phyloP scores from a whole-genome alignment of 2,888 invertebrate genomes.

The Drosophila nr. fundita region DNA sequence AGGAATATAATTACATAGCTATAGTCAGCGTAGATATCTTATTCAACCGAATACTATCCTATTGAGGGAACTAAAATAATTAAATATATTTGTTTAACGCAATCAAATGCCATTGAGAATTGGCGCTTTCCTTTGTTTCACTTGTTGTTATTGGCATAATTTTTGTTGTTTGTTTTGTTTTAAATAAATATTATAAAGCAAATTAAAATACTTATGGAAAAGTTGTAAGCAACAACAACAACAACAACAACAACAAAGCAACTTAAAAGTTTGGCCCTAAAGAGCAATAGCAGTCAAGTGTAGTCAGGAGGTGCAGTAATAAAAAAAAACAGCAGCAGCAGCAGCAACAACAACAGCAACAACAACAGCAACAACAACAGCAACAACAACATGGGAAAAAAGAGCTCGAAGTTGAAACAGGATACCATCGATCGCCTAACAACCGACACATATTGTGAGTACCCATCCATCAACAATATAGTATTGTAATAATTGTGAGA shows the following conservation, averaged over 20 bases:
- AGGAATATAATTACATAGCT: neutral
- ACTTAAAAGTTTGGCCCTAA: slow-evolving; percentile 63
- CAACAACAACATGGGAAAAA: slow-evolving; percentile 93
- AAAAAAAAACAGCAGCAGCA: neutral
- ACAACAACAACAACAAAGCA: slow-evolving; percentile 30
- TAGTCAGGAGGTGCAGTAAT: slow-evolving; percentile 27
- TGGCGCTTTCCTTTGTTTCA: slow-evolving; percentile 13
- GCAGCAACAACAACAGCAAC: slow-evolving; percentile 22
- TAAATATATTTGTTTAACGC: neutral
- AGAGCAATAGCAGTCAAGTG: slow-evolving; percentile 66
- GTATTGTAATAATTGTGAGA: neutral
- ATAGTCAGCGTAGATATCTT: too few species aligned
- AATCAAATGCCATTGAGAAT: slow-evolving; percentile 35
- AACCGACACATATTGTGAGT: slow-evolving; percentile 97
- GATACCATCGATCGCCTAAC: slow-evolving; percentile 97
- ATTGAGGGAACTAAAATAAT: neutral
- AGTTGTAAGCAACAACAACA: slow-evolving; percentile 39
- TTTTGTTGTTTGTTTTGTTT: slow-evolving; percentile 11
- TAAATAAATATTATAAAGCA: slow-evolving; percentile 59
- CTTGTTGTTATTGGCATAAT: slow-evolving; percentile 19
- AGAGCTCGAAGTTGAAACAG: slow-evolving; percentile 97
- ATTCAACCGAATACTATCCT: neutral
- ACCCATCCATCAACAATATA: slow-evolving; percentile 31
- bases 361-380: slow-evolving; percentile 25
- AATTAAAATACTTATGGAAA: slow-evolving; percentile 74